Evolutionary conservation across 2,113 vertebrate genomes (phyloP).

Genomic region (Abramis brama): DNA sequence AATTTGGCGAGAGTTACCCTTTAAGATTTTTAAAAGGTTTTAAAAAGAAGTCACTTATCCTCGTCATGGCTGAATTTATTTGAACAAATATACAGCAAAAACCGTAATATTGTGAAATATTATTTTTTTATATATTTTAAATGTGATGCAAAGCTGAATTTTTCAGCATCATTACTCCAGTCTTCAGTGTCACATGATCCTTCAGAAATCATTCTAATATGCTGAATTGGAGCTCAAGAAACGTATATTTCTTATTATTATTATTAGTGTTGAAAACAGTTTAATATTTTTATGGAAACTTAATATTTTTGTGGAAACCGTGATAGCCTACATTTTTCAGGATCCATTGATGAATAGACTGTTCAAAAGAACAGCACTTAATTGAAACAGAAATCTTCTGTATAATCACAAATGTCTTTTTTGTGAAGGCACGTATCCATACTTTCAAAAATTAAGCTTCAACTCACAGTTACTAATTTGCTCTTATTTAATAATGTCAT

Average conservation of each 20-base stretch:
- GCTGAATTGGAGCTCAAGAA: background rate
- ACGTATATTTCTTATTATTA: background rate
- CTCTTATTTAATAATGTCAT: no score
- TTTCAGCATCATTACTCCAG: background rate
- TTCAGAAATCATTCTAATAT: background rate
- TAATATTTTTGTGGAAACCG: background rate
- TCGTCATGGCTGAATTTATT: background rate
- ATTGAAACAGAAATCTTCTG: background rate
- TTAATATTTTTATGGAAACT: background rate
- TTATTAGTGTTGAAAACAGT: background rate
- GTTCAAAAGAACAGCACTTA: background rate
- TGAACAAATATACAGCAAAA: background rate
- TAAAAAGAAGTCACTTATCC: no score
- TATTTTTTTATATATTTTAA: background rate
- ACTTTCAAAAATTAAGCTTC: no score
- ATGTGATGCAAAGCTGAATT: background rate
- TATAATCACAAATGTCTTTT: background rate
- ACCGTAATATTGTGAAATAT: background rate
- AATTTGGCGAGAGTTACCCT: no score
- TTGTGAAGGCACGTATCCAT: background rate
- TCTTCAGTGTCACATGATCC: background rate
- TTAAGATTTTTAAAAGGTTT: no score
- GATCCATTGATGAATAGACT: background rate
- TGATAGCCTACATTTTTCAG: background rate
- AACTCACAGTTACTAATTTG: no score